Evolutionary conservation across 2,113 vertebrate species (phyloP).

Genomic region (Trichechus manatus): DNA sequence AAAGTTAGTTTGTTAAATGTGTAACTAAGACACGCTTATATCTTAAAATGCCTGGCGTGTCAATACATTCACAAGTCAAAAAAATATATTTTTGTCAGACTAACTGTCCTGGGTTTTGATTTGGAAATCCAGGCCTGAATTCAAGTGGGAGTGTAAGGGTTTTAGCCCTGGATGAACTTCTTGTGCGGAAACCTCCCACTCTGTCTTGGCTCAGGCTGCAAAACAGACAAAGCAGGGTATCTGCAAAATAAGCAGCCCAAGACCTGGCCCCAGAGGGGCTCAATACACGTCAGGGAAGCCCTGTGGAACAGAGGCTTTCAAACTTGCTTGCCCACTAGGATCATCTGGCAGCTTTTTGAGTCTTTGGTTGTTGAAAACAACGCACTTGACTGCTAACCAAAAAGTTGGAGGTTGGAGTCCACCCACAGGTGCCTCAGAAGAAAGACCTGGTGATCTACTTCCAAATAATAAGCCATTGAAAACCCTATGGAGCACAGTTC

Average conservation of each 20-base stretch:
- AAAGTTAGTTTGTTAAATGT: neutral
- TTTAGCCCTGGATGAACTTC: neutral
- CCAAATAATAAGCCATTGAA: neutral
- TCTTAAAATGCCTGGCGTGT: neutral
- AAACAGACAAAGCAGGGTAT: neutral
- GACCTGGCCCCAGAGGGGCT: neutral
- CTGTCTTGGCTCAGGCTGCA: neutral
- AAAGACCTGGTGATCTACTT: too few relatives aligned
- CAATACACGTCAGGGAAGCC: neutral
- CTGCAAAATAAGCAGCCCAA: neutral
- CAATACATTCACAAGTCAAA: neutral
- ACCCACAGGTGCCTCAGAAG: too few relatives aligned
- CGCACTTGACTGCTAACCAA: too few relatives aligned
- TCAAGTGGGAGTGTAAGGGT: neutral
- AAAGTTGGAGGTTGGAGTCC: too few relatives aligned
- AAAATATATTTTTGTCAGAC: neutral
- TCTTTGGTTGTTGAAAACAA: neutral
- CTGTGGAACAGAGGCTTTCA: neutral
- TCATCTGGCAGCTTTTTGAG: neutral
- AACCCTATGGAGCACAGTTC: neutral
- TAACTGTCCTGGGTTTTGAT: constrained; percentile 14
- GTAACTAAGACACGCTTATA: neutral
- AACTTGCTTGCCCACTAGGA: neutral
- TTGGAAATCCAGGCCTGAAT: neutral
- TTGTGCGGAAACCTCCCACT: neutral